Evolutionary conservation across 2,797 vertebrate genomes (phyloP), one percentile per base, ranked within the genome.

Genomic region (Acanthis flammea): DNA sequence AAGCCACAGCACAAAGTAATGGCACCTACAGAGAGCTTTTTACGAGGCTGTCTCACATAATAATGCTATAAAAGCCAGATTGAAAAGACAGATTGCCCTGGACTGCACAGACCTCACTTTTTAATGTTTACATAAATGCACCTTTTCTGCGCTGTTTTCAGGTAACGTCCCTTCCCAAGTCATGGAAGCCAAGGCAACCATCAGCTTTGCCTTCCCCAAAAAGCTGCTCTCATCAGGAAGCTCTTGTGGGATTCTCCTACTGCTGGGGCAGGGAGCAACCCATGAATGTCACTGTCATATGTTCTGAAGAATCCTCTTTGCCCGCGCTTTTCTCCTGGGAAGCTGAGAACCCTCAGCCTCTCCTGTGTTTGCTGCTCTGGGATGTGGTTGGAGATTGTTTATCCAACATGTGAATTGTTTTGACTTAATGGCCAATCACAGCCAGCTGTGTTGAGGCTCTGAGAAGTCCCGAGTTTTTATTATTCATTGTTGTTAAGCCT

Each of bases 21-120:
- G 91, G 96, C 97, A 97, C 96, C 98, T 97, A 96, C 91, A 94
- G 96, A 97, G 97, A 97, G 96, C 90, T 93, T 93, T 98, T 97
- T 96, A 91, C 19, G 84, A 97, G 94, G 74, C 76, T 25, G 90
- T 92, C 92, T 97, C 95, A 95, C 97, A 94, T 97, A 95, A 97
- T 96, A 96, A 97, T 37, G 81, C 95, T 87, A 89, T 77, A 96
- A 97, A 96, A 97, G 80, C 11, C 19, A 97, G 83, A 96, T 97
- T 96, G 96, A 95, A 96, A 97, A 97, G 97, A 98, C 58, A 8
- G 86, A 97, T 97, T 62, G 70, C 50, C 76, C 79, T 92, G 97
- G 97, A 97, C 96, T 96, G 86, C 77, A 31, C 88, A 97, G 96
- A 95, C 62, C 92, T 86, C 63, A 95, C 95, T 96, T 97, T 96